A percentile compares a stretch with the other conserved stretches of the same genome.
These are phyloP conservation scores for Aphelocoma coerulescens DNA, from an alignment of 2,113 vertebrate genomes.

Conservation along the genomic window DNA sequence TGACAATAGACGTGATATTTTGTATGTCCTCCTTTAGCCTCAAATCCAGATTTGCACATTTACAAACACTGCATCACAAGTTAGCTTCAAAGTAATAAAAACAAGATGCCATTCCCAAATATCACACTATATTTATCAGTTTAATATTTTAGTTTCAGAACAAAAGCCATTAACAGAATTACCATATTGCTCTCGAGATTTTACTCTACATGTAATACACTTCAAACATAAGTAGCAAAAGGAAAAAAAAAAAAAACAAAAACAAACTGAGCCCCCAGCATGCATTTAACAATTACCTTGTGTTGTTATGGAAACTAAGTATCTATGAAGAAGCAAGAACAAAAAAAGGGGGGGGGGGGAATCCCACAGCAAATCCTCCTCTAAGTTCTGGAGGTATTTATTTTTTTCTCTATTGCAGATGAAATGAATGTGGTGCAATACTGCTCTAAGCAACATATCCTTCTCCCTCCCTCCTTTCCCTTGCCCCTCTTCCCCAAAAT, in stretches of 20 bases:
- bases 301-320: constrained; percentile 54
- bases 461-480: not conserved
- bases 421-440: not conserved
- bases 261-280: not conserved
- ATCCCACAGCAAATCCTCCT: not conserved
- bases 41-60: not conserved
- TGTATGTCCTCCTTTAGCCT: not conserved
- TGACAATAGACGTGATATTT: not conserved
- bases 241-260: not conserved
- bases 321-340: not conserved
- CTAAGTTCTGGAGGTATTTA: not conserved
- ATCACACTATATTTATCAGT: not conserved
- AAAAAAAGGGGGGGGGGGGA: not conserved
- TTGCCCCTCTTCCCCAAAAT: not conserved
- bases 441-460: not conserved
- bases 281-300: not conserved
- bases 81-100: not conserved
- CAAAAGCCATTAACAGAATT: constrained; percentile 1
- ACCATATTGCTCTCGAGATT: not conserved
- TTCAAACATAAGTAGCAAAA: not conserved
- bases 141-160: not conserved
- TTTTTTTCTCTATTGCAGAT: not conserved
- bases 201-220: not conserved
- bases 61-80: not conserved
- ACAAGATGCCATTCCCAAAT: not conserved